A percentile compares a stretch with the other conserved stretches of the same genome.
Conservation (phyloP, 92 coral and sea anemone genomes). For the Actinostola sp. region DNA sequence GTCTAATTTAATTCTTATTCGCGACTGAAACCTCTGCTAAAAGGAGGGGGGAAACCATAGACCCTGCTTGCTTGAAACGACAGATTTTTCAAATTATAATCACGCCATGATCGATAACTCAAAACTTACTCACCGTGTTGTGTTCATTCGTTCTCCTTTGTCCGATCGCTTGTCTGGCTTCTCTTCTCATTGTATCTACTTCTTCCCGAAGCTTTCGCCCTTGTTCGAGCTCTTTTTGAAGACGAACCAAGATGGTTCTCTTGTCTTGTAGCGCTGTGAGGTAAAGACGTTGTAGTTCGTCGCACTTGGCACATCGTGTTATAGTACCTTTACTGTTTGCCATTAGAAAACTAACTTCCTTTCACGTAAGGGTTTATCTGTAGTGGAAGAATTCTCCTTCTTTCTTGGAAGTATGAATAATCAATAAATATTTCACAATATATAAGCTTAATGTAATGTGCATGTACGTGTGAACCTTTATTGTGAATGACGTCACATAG, state of each 20-base stretch:
- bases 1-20: neutral
- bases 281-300: slow-evolving; percentile 37
- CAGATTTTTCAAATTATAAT: neutral
- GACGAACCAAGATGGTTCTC: slow-evolving; percentile 22
- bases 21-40: neutral
- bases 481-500: no score
- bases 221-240: slow-evolving; percentile 42
- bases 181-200: slow-evolving; percentile 42
- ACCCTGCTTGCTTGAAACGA: neutral
- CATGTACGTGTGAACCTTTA: no score
- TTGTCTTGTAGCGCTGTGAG: slow-evolving; percentile 34
- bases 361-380: neutral
- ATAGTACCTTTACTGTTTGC: slow-evolving; percentile 14
- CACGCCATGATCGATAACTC: neutral
- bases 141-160: neutral
- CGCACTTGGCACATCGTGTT: slow-evolving; percentile 57
- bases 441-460: no score
- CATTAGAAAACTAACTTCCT: slow-evolving; percentile 20
- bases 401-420: slow-evolving; percentile 1
- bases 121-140: slow-evolving; percentile 15
- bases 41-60: neutral
- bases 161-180: slow-evolving; percentile 31
- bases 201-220: slow-evolving; percentile 49
- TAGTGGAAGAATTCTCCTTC: neutral
- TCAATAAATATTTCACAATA: no score